Conservation (phyloP, 2,888 invertebrate genomes). For the Drosophila cracens region DNA sequence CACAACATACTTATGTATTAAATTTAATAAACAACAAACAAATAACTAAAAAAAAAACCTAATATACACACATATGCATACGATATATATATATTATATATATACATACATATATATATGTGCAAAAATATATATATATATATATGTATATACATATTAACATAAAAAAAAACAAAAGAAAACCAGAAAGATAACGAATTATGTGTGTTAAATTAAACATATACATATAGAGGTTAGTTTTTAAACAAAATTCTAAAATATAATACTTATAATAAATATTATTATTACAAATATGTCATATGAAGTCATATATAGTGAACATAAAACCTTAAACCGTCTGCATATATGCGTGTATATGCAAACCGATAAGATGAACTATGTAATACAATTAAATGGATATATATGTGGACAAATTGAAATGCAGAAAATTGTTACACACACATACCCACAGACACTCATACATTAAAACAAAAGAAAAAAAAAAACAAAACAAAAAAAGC, state of each 20-base stretch:
- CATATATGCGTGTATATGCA: slow-evolving; percentile 40
- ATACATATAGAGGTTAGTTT: slow-evolving; percentile 63
- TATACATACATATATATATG: slow-evolving; percentile 19
- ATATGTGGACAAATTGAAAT: slow-evolving; percentile 49
- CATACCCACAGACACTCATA: slow-evolving; percentile 21
- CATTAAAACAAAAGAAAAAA: slow-evolving; percentile 10
- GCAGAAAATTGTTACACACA: slow-evolving; percentile 30
- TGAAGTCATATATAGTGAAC: slow-evolving; percentile 64
- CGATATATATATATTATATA: slow-evolving; percentile 26
- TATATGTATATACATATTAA: slow-evolving; percentile 22
- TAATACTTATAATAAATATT: slow-evolving; percentile 49
- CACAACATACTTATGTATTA: slow-evolving; percentile 76
- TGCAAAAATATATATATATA: slow-evolving; percentile 3
- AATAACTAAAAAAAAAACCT: slow-evolving; percentile 29
- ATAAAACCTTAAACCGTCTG: slow-evolving; percentile 54
- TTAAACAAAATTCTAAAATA: slow-evolving; percentile 60
- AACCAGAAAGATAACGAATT: slow-evolving; percentile 40
- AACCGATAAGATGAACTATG: slow-evolving; percentile 51
- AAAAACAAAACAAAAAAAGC: slow-evolving; percentile 6
- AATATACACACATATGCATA: slow-evolving; percentile 43
- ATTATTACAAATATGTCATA: slow-evolving; percentile 56
- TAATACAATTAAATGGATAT: slow-evolving; percentile 59
- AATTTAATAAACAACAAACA: slow-evolving; percentile 55
- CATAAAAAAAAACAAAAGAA: slow-evolving; percentile 16
- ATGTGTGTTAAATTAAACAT: slow-evolving; percentile 45